phyloP scores from a whole-genome alignment of 1,140 invertebrate species.

The Ylistrum balloti region DNA sequence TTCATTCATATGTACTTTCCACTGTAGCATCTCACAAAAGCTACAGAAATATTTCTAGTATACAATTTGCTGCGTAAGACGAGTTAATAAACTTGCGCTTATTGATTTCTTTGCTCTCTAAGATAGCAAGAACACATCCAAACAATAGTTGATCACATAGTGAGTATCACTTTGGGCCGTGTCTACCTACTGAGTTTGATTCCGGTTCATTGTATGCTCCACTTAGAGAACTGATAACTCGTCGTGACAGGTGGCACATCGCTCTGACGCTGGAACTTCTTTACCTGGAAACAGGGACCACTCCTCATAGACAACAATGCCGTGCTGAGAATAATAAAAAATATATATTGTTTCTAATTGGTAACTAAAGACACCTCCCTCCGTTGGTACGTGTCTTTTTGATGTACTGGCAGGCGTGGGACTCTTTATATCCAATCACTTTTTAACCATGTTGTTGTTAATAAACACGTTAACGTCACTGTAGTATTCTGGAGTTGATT shows the following conservation, averaged over 20 bases:
- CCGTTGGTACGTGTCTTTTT: neutral
- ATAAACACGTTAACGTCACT: neutral
- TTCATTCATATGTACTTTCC: too few relatives aligned
- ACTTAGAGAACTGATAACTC: slow-evolving; percentile 2
- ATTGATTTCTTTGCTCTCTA: neutral
- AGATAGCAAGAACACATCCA: neutral
- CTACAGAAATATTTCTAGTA: too few relatives aligned
- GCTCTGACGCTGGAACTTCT: neutral
- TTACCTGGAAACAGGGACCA: neutral
- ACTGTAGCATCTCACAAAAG: too few relatives aligned
- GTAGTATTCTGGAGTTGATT: neutral
- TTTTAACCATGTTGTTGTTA: neutral
- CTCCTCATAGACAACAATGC: neutral
- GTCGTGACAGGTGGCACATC: neutral
- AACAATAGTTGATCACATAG: neutral
- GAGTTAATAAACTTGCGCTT: too few relatives aligned
- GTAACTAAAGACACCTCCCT: neutral
- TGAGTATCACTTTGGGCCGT: neutral
- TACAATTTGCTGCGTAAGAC: too few relatives aligned
- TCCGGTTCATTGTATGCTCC: neutral
- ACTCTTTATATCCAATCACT: neutral
- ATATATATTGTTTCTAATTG: neutral
- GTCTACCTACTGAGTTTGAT: neutral
- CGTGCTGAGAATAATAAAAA: neutral
- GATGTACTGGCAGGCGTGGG: neutral